These are phyloP conservation scores for Saxidomus purpurata DNA, from an alignment of 1,140 invertebrate genomes.

Conservation along the genomic window DNA sequence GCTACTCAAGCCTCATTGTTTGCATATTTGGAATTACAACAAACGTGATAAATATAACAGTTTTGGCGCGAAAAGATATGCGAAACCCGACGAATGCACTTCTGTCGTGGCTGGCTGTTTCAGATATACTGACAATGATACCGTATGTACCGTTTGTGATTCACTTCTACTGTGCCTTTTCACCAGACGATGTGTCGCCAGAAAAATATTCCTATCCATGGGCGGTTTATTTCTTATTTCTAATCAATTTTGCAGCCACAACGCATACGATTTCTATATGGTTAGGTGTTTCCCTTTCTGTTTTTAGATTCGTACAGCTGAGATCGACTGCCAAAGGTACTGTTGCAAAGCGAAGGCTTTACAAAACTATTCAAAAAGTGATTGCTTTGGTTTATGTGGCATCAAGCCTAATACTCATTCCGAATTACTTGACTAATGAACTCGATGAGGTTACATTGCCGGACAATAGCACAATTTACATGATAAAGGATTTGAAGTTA, in stretches of 20 bases:
- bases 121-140: conserved; percentile 95
- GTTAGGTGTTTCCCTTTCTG: conserved; percentile 95
- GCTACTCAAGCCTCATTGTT: conserved; percentile 91
- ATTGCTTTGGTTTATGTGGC: conserved; percentile 91
- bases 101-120: conserved; percentile 93
- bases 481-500: conserved; percentile 86
- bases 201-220: conserved; percentile 79
- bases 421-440: conserved; percentile 90
- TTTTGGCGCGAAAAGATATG: conserved; percentile 95
- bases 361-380: conserved; percentile 90
- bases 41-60: conserved; percentile 95
- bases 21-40: conserved; percentile 95
- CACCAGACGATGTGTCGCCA: conserved; percentile 69
- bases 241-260: conserved; percentile 91
- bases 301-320: conserved; percentile 90
- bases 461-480: conserved; percentile 72
- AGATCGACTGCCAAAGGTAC: conserved; percentile 92
- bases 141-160: conserved; percentile 95
- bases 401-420: conserved; percentile 92
- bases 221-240: conserved; percentile 80
- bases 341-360: conserved; percentile 89
- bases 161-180: conserved; percentile 87
- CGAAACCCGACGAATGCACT: conserved; percentile 93
- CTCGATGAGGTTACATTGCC: conserved; percentile 62
- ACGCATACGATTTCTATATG: conserved; percentile 98